Evolutionary conservation across 2,113 vertebrate genomes (phyloP).

Genomic region (Chinchilla lanigera): DNA sequence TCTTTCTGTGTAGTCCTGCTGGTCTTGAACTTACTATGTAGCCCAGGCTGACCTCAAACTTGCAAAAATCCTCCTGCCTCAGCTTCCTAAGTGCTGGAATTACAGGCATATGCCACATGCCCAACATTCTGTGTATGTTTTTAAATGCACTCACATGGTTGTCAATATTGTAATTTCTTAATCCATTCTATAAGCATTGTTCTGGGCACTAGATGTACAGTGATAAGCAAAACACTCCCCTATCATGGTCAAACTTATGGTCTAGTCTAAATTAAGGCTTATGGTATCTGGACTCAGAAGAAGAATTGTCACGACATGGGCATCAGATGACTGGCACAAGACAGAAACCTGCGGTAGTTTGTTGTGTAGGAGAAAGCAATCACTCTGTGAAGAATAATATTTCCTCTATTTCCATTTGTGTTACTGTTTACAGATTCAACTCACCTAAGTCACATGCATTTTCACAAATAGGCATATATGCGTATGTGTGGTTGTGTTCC

Average conservation of each 20-base stretch:
- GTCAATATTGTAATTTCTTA: background rate
- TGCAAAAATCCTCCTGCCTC: background rate
- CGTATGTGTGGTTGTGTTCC: background rate
- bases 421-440: background rate
- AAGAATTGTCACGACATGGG: background rate
- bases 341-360: background rate
- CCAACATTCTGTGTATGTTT: background rate
- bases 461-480: background rate
- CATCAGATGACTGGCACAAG: background rate
- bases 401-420: slow-evolving; percentile 22
- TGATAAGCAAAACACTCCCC: background rate
- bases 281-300: background rate
- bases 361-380: background rate
- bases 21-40: background rate
- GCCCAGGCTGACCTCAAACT: background rate
- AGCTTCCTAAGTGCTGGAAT: background rate
- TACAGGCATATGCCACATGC: background rate
- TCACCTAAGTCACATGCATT: background rate
- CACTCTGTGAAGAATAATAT: background rate
- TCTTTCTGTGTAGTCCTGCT: background rate
- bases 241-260: background rate
- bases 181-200: background rate
- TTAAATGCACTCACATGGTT: background rate
- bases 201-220: background rate
- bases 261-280: background rate